phyloP scores from a whole-genome alignment of 2,797 vertebrate genomes.

The Mionectes olivaceus region DNA sequence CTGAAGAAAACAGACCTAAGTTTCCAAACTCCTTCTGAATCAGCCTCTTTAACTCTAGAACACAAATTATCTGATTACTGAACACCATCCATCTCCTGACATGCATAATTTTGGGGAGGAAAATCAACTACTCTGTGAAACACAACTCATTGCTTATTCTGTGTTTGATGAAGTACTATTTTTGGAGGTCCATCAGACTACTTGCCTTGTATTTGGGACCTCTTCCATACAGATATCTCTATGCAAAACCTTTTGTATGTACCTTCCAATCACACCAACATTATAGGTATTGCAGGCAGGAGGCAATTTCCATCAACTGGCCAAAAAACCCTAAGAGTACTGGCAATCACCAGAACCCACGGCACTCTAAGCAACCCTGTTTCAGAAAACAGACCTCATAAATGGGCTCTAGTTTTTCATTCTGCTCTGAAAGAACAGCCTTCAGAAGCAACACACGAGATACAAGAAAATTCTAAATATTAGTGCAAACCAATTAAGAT shows the following conservation, averaged over 20 bases:
- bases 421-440: not conserved
- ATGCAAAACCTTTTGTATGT: not conserved
- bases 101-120: not conserved
- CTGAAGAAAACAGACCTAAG: accelerated
- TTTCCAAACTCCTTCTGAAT: not conserved
- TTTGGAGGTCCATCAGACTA: not conserved
- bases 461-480: not conserved
- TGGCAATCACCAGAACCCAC: not conserved
- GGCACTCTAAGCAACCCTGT: not conserved
- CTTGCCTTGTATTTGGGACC: not conserved
- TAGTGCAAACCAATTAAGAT: not conserved
- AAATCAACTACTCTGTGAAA: not conserved
- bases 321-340: not conserved
- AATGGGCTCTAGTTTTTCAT: not conserved
- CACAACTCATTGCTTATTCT: not conserved
- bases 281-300: not conserved
- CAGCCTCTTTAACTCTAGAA: not conserved
- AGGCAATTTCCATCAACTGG: not conserved
- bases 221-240: not conserved
- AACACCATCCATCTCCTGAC: not conserved
- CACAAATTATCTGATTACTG: not conserved
- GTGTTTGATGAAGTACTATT: not conserved
- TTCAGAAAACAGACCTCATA: not conserved
- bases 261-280: not conserved
- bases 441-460: not conserved